Evolutionary conservation across 2,888 invertebrate species (phyloP).

Genomic region (Azorinus chamasolen): DNA sequence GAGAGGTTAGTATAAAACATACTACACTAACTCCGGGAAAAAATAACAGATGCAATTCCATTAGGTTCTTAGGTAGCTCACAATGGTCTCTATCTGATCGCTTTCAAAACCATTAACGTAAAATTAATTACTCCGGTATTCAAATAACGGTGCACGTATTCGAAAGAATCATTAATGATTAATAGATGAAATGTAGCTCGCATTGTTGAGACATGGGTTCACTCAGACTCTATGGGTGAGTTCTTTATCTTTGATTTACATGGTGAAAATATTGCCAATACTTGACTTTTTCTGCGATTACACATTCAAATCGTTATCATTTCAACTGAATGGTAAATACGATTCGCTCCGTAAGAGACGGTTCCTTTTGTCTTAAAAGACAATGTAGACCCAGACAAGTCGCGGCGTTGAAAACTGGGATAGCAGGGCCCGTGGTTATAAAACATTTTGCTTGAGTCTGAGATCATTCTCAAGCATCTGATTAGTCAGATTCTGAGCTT

Average conservation of each 20-base stretch:
- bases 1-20: conserved; percentile 13
- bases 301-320: too few species aligned
- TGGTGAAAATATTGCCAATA: too few species aligned
- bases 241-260: conserved; percentile 28
- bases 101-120: conserved; percentile 69
- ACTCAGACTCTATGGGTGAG: conserved; percentile 9
- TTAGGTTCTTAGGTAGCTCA: conserved; percentile 44
- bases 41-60: conserved; percentile 65
- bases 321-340: too few species aligned
- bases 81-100: conserved; percentile 47
- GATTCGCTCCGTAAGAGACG: too few species aligned
- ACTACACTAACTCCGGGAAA: conserved; percentile 48
- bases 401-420: too few species aligned
- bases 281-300: too few species aligned
- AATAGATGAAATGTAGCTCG: conserved; percentile 49
- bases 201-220: conserved; percentile 43
- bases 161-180: conserved; percentile 37
- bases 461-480: too few species aligned
- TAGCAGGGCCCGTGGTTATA: too few species aligned
- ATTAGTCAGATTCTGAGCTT: too few species aligned
- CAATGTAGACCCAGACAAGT: too few species aligned
- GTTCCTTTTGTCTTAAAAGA: too few species aligned
- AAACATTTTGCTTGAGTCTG: too few species aligned
- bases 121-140: conserved; percentile 70
- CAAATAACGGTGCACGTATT: conserved; percentile 62